Conservation (phyloP, 2,113 vertebrate species). For the Diphyllodes magnificus region DNA sequence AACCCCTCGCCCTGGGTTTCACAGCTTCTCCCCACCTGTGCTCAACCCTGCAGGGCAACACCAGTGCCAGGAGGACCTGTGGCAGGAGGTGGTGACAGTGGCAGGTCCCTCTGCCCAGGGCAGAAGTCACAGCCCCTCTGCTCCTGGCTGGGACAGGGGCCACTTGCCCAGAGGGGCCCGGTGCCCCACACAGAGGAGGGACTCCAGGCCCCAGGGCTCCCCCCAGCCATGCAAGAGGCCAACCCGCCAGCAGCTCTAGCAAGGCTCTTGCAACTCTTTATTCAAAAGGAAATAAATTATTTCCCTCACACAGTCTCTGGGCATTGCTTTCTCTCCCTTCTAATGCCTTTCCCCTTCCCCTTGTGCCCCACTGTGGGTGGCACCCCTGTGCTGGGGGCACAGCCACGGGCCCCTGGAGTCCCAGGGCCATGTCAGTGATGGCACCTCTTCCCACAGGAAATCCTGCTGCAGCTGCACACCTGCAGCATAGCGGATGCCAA, state of each 20-base stretch:
- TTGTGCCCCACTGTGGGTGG: neutral
- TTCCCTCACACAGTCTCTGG: neutral
- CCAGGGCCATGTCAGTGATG: neutral
- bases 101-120: neutral
- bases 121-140: neutral
- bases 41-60: neutral
- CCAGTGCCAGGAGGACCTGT: no score
- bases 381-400: neutral
- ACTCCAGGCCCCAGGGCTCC: neutral
- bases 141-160: neutral
- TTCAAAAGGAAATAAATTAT: neutral
- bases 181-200: neutral
- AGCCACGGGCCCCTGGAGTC: neutral
- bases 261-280: neutral
- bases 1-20: neutral
- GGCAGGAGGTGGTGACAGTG: neutral
- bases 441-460: neutral
- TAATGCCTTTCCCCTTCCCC: neutral
- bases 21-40: no score
- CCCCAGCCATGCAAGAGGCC: neutral
- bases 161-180: fast-evolving
- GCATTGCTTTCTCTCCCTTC: neutral
- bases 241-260: neutral
- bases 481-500: neutral
- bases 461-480: neutral